phyloP scores from a whole-genome alignment of 2,888 invertebrate species.

The Azorinus chamasolen region DNA sequence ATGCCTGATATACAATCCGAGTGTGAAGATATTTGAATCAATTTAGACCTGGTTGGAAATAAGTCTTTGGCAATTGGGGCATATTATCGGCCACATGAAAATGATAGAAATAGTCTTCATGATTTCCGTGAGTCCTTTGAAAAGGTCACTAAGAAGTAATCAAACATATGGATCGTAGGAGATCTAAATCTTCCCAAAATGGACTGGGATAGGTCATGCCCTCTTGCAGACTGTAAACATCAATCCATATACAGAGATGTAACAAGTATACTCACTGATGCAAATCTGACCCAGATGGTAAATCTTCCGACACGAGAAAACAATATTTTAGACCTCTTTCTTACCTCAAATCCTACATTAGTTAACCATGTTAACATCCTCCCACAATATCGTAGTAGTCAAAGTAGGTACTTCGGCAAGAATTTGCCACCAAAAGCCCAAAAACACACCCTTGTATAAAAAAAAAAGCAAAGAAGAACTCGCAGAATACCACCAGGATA shows the following conservation, averaged over 20 bases:
- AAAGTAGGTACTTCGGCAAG: constrained; percentile 2
- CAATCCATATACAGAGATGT: constrained; percentile 12
- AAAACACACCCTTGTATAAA: no score
- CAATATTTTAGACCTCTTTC: constrained; percentile 18
- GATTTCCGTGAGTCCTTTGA: constrained; percentile 14
- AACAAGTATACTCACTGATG: constrained; percentile 12
- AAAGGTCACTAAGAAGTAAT: constrained; percentile 1
- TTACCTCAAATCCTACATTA: constrained; percentile 8
- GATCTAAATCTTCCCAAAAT: constrained; percentile 30
- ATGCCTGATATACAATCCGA: no score
- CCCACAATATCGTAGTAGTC: neutral
- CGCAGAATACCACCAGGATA: no score
- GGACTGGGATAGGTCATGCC: constrained; percentile 9
- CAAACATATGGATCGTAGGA: constrained; percentile 23
- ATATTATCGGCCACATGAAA: constrained; percentile 19
- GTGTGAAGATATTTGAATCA: neutral
- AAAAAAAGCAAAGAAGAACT: no score
- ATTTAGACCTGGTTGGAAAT: constrained; percentile 1
- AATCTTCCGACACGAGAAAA: constrained; percentile 12
- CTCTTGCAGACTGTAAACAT: constrained; percentile 14
- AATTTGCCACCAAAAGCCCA: neutral
- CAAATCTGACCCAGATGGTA: constrained; percentile 24
- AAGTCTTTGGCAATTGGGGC: constrained; percentile 6
- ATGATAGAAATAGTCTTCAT: constrained; percentile 9
- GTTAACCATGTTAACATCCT: constrained; percentile 7